Percentiles rank a stretch among this genome's conserved stretches.
phyloP scores from a whole-genome alignment of 1,140 invertebrate species.

The Caenorhabditis tropicalis region DNA sequence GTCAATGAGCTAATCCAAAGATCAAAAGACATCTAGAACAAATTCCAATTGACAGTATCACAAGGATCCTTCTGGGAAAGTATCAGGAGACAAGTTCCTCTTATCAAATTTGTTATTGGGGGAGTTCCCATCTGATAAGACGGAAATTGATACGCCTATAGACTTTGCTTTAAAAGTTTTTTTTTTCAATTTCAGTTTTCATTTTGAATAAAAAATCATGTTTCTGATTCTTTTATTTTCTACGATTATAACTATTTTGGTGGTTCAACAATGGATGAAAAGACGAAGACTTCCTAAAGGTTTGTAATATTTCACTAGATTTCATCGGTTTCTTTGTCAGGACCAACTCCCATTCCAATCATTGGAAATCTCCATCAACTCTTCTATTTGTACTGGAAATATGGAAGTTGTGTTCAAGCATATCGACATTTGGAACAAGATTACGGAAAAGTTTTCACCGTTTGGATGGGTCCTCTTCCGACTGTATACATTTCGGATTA shows the following conservation, averaged over 20 bases:
- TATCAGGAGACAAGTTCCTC: background rate
- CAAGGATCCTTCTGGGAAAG: background rate
- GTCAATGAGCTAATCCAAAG: too few species aligned
- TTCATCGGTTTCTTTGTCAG: background rate
- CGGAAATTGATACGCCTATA: background rate
- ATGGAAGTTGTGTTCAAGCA: background rate
- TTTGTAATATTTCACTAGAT: background rate
- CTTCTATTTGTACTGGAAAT: background rate
- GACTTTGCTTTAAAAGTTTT: background rate
- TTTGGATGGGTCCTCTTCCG: slow-evolving; percentile 48
- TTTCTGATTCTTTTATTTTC: background rate
- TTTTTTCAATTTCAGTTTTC: background rate
- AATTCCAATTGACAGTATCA: background rate
- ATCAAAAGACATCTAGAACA: too few species aligned
- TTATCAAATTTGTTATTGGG: background rate
- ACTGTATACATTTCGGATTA: slow-evolving; percentile 52
- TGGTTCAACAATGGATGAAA: background rate
- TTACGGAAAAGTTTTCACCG: slow-evolving; percentile 51
- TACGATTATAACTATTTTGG: background rate
- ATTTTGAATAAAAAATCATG: background rate
- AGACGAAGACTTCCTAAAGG: background rate
- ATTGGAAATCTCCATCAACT: slow-evolving; percentile 40
- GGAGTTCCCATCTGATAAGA: background rate
- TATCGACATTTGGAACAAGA: slow-evolving; percentile 7
- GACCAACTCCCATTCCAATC: background rate